Percentiles rank a stretch among this genome's conserved stretches.
phyloP scores from a whole-genome alignment of 2,113 vertebrate species.

The Clarias macrocephalus region DNA sequence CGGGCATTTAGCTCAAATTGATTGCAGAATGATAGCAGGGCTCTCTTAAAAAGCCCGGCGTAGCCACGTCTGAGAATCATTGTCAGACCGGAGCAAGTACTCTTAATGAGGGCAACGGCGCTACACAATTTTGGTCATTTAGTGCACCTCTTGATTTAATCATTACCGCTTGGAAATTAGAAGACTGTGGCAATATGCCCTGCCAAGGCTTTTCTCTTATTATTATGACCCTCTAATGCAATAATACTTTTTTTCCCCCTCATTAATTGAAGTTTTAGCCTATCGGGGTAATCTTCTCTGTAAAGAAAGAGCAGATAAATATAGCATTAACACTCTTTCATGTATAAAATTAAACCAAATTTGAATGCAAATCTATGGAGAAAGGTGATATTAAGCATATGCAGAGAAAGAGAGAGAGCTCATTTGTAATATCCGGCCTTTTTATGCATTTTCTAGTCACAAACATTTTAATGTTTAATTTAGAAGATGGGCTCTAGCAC shows the following conservation, averaged over 20 bases:
- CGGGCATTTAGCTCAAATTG: slow-evolving; percentile 95
- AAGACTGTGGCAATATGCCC: slow-evolving; percentile 62
- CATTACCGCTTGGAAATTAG: slow-evolving; percentile 69
- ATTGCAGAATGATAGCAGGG: slow-evolving; percentile 94
- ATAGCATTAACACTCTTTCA: slow-evolving; percentile 65
- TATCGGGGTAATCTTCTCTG: slow-evolving; percentile 69
- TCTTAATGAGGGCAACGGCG: slow-evolving; percentile 70
- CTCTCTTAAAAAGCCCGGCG: slow-evolving; percentile 81
- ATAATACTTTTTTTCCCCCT: slow-evolving; percentile 57
- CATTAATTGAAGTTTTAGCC: slow-evolving; percentile 68
- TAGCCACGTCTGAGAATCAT: slow-evolving; percentile 58
- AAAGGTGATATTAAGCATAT: slow-evolving; percentile 55
- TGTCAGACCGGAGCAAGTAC: slow-evolving; percentile 62
- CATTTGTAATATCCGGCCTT: slow-evolving; percentile 60
- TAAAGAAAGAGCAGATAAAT: slow-evolving; percentile 65
- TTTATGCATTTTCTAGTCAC: slow-evolving; percentile 38
- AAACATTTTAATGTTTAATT: slow-evolving; percentile 50
- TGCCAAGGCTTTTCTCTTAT: slow-evolving; percentile 59
- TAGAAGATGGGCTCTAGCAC: not conserved
- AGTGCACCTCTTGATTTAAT: slow-evolving; percentile 74
- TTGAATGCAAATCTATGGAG: slow-evolving; percentile 64
- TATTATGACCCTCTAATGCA: slow-evolving; percentile 63
- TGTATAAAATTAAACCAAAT: slow-evolving; percentile 69
- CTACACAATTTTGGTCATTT: slow-evolving; percentile 71
- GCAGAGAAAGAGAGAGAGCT: slow-evolving; percentile 42